These are phyloP conservation scores for Aricia agestis DNA, from an alignment of 1,140 invertebrate species.

Conservation along the genomic window DNA sequence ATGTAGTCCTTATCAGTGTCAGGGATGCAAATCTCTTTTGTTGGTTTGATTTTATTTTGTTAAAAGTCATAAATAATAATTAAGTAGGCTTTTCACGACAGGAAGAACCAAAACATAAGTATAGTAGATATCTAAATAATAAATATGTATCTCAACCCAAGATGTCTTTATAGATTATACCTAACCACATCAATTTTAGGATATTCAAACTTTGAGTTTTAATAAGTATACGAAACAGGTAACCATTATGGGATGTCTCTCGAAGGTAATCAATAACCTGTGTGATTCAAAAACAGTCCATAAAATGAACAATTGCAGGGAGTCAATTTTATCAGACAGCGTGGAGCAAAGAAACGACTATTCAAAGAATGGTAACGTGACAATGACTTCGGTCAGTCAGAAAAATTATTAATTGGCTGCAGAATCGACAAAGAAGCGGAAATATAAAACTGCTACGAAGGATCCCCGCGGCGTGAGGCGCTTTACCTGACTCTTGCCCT, in stretches of 20 bases:
- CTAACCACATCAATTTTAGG: too few relatives aligned
- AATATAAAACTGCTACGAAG: conserved; percentile 71
- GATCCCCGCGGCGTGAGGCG: conserved; percentile 58
- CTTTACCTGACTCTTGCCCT: conserved; percentile 74
- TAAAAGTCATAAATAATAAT: too few relatives aligned
- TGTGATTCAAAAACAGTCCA: conserved; percentile 59
- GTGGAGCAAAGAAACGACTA: conserved; percentile 40
- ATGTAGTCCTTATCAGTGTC: too few relatives aligned
- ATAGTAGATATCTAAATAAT: too few relatives aligned
- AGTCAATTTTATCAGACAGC: conserved; percentile 67
- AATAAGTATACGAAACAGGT: not conserved
- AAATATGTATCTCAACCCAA: too few relatives aligned
- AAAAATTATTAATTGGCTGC: conserved; percentile 71
- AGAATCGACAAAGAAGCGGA: conserved; percentile 71
- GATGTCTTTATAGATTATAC: too few relatives aligned
- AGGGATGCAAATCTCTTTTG: too few relatives aligned
- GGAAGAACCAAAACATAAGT: too few relatives aligned
- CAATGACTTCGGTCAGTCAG: conserved; percentile 69
- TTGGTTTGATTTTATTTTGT: too few relatives aligned
- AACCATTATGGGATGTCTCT: not conserved
- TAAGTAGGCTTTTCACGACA: too few relatives aligned
- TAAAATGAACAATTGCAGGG: conserved; percentile 62
- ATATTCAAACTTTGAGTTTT: not conserved
- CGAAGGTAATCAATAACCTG: conserved; percentile 38
- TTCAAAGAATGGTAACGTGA: conserved; percentile 41